Conservation (phyloP, 2,797 vertebrate species). For the Sebastes cheni region DNA sequence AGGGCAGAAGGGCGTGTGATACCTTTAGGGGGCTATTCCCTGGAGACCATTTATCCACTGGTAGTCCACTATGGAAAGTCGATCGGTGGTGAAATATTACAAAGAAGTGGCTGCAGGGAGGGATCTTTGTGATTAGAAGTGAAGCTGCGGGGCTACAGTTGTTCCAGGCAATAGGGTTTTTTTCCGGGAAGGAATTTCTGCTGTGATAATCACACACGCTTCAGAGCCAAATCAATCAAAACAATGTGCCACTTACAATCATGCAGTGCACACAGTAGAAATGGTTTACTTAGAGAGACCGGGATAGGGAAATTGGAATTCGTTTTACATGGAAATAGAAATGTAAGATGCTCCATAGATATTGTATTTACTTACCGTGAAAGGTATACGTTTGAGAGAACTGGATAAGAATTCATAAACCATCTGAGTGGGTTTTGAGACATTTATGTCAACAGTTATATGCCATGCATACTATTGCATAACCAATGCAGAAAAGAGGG, state of each 20-base stretch:
- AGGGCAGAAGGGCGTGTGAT: not conserved
- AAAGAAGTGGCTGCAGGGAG: slow-evolving; percentile 21
- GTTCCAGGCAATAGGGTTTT: slow-evolving; percentile 25
- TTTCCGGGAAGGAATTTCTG: slow-evolving; percentile 41
- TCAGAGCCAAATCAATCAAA: slow-evolving; percentile 44
- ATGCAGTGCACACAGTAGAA: slow-evolving; percentile 26
- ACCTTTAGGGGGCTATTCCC: slow-evolving; percentile 26
- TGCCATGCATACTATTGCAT: slow-evolving; percentile 20
- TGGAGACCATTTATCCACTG: slow-evolving; percentile 50
- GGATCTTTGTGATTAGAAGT: slow-evolving; percentile 8
- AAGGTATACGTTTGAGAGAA: not conserved
- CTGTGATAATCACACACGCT: slow-evolving; percentile 36
- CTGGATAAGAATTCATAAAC: slow-evolving; percentile 10
- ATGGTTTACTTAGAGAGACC: slow-evolving; percentile 7
- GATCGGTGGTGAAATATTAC: slow-evolving; percentile 47
- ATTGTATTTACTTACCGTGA: not conserved
- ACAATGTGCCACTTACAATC: slow-evolving; percentile 41
- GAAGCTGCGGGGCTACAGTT: slow-evolving; percentile 26
- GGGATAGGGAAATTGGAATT: not conserved
- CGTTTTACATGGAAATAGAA: not conserved
- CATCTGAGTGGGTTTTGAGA: slow-evolving; percentile 33
- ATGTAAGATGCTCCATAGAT: slow-evolving; percentile 8
- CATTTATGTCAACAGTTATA: slow-evolving; percentile 31
- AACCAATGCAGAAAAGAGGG: slow-evolving; percentile 37
- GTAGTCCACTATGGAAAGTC: slow-evolving; percentile 39